Percentiles rank a stretch among this genome's conserved stretches.
These are phyloP conservation scores for Ceyx margarethae DNA, from an alignment of 2,113 vertebrate genomes.

Conservation along the genomic window DNA sequence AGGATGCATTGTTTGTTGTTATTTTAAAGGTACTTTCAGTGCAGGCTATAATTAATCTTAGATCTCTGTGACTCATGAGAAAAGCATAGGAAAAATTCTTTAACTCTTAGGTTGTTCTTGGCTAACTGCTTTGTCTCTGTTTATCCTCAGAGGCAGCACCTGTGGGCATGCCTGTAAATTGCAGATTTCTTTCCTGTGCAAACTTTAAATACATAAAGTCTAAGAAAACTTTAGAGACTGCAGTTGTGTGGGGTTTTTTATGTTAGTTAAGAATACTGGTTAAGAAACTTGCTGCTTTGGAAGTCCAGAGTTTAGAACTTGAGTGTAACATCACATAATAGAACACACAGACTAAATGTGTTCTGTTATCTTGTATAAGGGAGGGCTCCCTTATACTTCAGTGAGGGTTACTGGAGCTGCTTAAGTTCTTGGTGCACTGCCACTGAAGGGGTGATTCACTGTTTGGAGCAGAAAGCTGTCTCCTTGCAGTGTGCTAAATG, in stretches of 20 bases:
- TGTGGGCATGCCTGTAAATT: not conserved
- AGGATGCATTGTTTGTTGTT: not conserved
- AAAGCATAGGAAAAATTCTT: slow-evolving; percentile 40
- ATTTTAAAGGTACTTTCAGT: not conserved
- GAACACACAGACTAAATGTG: not conserved
- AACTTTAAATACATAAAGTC: not conserved
- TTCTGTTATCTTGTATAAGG: not conserved
- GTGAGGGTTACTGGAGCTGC: not conserved
- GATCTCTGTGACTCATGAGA: slow-evolving; percentile 45
- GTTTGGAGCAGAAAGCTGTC: not conserved
- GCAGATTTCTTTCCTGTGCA: not conserved
- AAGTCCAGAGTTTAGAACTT: not conserved
- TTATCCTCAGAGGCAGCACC: not conserved
- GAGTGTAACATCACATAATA: not conserved
- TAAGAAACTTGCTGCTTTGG: not conserved
- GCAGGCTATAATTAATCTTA: slow-evolving; percentile 48
- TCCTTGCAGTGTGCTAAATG: not conserved
- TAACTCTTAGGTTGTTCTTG: slow-evolving; percentile 17
- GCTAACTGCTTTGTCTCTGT: slow-evolving; percentile 6
- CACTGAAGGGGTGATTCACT: not conserved
- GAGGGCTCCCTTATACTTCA: not conserved
- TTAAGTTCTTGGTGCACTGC: not conserved
- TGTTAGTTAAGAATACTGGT: not conserved
- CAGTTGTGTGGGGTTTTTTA: not conserved
- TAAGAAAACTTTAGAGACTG: not conserved